Percentiles rank a stretch among this genome's conserved stretches.
These are phyloP conservation scores for Bradypus variegatus DNA, from an alignment of 2,797 vertebrate species.

Conservation along the genomic window DNA sequence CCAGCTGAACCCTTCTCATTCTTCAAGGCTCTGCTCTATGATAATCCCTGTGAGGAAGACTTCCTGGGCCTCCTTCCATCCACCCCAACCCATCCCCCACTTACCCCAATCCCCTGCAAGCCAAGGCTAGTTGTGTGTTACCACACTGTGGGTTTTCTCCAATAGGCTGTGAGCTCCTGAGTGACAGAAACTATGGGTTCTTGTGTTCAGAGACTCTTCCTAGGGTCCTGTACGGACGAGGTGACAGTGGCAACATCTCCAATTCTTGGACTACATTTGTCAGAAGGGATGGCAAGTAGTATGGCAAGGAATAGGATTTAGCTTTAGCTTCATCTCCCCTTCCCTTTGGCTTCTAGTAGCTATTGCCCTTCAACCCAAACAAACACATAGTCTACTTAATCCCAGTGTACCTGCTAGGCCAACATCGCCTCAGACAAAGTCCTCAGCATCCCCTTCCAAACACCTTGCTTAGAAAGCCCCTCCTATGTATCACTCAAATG, in stretches of 20 bases:
- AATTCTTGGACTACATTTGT: not conserved
- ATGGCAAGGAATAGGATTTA: not conserved
- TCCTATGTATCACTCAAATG: not conserved
- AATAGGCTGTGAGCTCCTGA: not conserved
- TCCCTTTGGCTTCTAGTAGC: not conserved
- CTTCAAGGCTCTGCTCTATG: not conserved
- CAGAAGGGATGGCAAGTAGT: not conserved
- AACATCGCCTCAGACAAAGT: not conserved
- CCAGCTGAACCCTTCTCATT: not conserved
- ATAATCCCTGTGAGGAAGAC: not conserved
- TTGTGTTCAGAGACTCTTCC: not conserved
- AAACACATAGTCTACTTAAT: not conserved
- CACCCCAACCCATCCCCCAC: not conserved
- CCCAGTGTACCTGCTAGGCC: no score
- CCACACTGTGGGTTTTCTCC: not conserved
- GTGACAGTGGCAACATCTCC: not conserved
- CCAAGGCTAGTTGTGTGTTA: not conserved
- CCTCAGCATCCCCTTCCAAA: not conserved
- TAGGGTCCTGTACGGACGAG: not conserved
- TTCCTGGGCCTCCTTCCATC: not conserved
- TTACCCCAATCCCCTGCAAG: not conserved
- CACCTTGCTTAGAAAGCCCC: not conserved
- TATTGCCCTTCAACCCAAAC: not conserved
- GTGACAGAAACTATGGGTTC: not conserved
- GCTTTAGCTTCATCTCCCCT: not conserved